Conservation (phyloP, 2,888 invertebrate species). For the Cheilosia impressa region DNA sequence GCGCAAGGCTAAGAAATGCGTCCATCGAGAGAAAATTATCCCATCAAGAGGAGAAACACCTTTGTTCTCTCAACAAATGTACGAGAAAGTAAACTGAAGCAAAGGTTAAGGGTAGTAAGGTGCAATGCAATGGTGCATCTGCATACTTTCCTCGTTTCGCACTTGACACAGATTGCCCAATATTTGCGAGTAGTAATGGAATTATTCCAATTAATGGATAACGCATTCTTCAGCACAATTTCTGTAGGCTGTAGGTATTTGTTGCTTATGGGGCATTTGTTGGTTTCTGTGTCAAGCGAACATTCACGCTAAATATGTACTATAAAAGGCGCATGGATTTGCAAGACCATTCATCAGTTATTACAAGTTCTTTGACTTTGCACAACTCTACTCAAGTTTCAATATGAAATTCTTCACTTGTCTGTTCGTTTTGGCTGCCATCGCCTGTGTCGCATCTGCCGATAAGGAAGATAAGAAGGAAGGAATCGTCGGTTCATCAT, state of each 20-base stretch:
- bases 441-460: constrained; percentile 78
- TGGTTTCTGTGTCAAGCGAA: neutral
- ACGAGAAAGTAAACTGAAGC: constrained; percentile 14
- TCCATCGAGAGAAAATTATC: neutral
- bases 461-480: constrained; percentile 65
- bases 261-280: constrained; percentile 4
- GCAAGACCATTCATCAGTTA: constrained; percentile 42
- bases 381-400: constrained; percentile 25
- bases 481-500: constrained; percentile 51
- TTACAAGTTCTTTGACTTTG: constrained; percentile 44
- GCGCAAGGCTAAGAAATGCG: constrained; percentile 33
- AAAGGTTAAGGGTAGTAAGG: constrained; percentile 57
- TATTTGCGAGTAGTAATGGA: neutral
- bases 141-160: constrained; percentile 33
- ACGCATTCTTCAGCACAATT: constrained; percentile 16
- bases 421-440: constrained; percentile 77
- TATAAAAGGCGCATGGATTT: constrained; percentile 48
- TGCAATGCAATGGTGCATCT: constrained; percentile 37
- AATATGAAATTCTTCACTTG: constrained; percentile 80
- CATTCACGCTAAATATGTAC: neutral
- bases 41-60: constrained; percentile 4
- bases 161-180: constrained; percentile 22
- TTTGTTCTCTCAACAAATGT: constrained; percentile 14
- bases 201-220: neutral
- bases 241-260: neutral